A percentile compares a stretch with the other conserved stretches of the same genome.
Evolutionary conservation across 2,888 invertebrate species (phyloP).

Genomic region (Nephrocerus scutellatus): DNA sequence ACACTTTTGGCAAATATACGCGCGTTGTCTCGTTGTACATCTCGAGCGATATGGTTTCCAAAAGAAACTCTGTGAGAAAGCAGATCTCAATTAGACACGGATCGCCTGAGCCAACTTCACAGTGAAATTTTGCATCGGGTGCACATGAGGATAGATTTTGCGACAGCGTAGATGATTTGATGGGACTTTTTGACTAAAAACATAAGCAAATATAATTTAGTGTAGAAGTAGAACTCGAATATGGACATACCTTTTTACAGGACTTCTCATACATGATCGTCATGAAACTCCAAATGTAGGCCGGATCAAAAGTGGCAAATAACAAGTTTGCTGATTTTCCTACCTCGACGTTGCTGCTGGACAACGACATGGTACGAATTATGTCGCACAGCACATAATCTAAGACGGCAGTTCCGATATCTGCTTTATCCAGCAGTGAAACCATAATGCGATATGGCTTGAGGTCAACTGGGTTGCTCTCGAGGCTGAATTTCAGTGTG

Average conservation of each 20-base stretch:
- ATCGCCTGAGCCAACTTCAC: slow-evolving; percentile 56
- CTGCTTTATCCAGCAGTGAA: slow-evolving; percentile 77
- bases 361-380: slow-evolving; percentile 57
- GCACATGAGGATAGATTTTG: slow-evolving; percentile 17
- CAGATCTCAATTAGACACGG: slow-evolving; percentile 65
- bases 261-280: slow-evolving; percentile 58
- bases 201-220: neutral
- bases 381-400: slow-evolving; percentile 73
- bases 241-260: slow-evolving; percentile 42
- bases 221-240: neutral
- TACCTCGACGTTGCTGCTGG: slow-evolving; percentile 58
- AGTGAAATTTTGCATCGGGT: slow-evolving; percentile 34
- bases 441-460: slow-evolving; percentile 72
- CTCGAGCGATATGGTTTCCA: slow-evolving; percentile 69
- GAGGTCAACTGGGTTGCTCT: slow-evolving; percentile 55
- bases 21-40: slow-evolving; percentile 70
- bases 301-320: slow-evolving; percentile 75
- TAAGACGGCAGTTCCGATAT: slow-evolving; percentile 72
- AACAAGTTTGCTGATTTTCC: slow-evolving; percentile 77
- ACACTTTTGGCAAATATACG: slow-evolving; percentile 69
- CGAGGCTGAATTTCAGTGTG: slow-evolving; percentile 53
- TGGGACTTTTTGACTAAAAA: slow-evolving; percentile 13
- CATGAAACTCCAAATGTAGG: slow-evolving; percentile 78
- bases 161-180: slow-evolving; percentile 15
- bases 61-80: slow-evolving; percentile 62